Conservation (phyloP, 1,140 invertebrate species). For the Stenopsyche tienmushanensis region DNA sequence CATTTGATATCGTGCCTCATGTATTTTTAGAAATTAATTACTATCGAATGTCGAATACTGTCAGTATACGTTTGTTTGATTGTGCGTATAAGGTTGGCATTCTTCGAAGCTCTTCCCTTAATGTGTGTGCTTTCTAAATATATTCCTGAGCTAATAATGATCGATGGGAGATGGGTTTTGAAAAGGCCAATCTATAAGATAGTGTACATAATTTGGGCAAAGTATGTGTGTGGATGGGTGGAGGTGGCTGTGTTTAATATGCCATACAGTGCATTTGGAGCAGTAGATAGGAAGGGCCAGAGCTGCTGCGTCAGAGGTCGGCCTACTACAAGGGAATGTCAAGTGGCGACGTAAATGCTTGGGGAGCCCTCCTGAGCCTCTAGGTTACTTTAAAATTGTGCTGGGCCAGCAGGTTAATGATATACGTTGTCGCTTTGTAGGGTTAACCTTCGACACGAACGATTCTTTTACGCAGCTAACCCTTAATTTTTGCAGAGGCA, state of each 20-base stretch:
- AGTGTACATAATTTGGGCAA: too few relatives aligned
- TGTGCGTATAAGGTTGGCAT: too few relatives aligned
- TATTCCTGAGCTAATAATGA: too few relatives aligned
- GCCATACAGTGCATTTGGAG: neutral
- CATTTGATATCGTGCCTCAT: too few relatives aligned
- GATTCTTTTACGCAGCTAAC: constrained; percentile 16
- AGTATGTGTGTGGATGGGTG: neutral
- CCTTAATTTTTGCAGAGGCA: constrained; percentile 32
- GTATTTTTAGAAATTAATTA: too few relatives aligned
- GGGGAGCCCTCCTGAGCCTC: neutral
- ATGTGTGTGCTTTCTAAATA: too few relatives aligned
- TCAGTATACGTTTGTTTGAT: too few relatives aligned
- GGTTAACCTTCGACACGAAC: constrained; percentile 15
- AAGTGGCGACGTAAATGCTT: constrained; percentile 16
- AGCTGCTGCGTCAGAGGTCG: constrained; percentile 25
- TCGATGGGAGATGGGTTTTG: neutral
- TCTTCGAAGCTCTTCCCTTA: too few relatives aligned
- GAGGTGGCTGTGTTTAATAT: neutral
- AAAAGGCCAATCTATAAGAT: neutral
- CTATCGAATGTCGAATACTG: too few relatives aligned
- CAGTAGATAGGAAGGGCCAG: neutral
- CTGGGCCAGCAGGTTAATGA: constrained; percentile 34
- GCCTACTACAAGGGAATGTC: constrained; percentile 17
- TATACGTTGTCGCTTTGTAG: constrained; percentile 31
- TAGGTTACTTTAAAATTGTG: constrained; percentile 31